These are phyloP conservation scores for Perizoma flavofasciatum DNA, from an alignment of 2,888 invertebrate genomes.

Conservation along the genomic window DNA sequence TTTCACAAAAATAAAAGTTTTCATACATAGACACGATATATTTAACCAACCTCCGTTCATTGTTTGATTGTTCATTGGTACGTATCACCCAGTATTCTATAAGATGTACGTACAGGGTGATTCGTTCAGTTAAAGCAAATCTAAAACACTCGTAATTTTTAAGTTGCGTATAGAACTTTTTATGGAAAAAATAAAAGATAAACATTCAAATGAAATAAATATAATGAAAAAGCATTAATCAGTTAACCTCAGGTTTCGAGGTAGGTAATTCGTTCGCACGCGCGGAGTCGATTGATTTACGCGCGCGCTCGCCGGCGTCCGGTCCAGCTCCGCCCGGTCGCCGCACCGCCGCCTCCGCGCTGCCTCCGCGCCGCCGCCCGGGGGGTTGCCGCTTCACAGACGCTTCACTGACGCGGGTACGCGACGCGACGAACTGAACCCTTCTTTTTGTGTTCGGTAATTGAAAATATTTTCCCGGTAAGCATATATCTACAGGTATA, in stretches of 20 bases:
- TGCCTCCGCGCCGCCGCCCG: background rate
- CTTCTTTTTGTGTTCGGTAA: conserved; percentile 3
- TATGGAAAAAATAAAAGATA: background rate
- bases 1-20: too few species aligned
- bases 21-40: too few species aligned
- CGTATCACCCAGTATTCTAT: too few species aligned
- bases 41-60: too few species aligned
- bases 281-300: conserved; percentile 20
- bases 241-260: conserved; percentile 14
- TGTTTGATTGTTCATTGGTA: too few species aligned
- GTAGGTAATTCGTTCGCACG: conserved; percentile 1
- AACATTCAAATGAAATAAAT: background rate
- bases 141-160: too few species aligned
- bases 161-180: too few species aligned
- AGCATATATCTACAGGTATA: background rate
- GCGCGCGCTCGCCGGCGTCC: conserved; percentile 1
- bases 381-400: background rate
- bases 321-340: conserved; percentile 2
- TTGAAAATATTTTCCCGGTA: conserved; percentile 12
- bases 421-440: background rate
- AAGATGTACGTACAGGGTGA: too few species aligned
- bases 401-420: conserved; percentile 4
- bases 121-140: too few species aligned
- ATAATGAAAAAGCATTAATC: conserved; percentile 12
- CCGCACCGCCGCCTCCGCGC: conserved; percentile 1